Base-by-base conservation (phyloP, 2,113 vertebrate species). In the crab-eating macaque (Macaca fascicularis) region DNA sequence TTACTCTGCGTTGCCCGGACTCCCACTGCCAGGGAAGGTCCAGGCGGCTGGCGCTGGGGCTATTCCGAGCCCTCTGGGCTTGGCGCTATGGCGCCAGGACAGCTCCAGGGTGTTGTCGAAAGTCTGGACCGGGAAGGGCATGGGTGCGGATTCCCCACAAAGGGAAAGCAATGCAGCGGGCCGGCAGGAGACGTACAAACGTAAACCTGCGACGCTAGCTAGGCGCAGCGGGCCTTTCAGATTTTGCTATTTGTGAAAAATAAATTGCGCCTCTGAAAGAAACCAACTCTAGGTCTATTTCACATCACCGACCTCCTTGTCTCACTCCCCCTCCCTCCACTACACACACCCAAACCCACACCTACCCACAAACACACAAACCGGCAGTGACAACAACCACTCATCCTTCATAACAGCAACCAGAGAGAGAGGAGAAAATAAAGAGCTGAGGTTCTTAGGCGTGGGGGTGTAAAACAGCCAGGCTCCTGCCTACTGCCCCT, bases 201-300 rank as follows among this genome's bases (percentile, higher is more conserved):
- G 19, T 4, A 40, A 83, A 69, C 45, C 14, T 6, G 45, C 38
- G 19, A 23, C 84, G 22, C 38, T 38, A 69, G 61, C 32, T 27
- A 59, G 91, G 16, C 14, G 11, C 70, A 27, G 52, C 74, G 80
- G 83, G 83, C 75, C 74, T 86, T 81, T 32, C 11, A 13, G 27
- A 55, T 87, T 93, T 93, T 72, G 78, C 50, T 89, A 27, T 92
- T 97, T 61, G 70, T 59, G 45, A 89, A 88, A 96, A 96, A 96
- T n/a, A 97, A 89, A 92, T 74, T 23, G 90, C n/a, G 16, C 23
- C 17, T 80, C 83, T 52, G 76, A 70, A 96, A 96, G 81, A 84
- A 95, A 43, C 38, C 76, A 88, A 40, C 27, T 69, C 45, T 32
- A n/a, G 30, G 45, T 93, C 79, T 85, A 69, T 94, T 85, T 84